Evolutionary conservation across 2,113 vertebrate species (phyloP).

Genomic region (Oceanites oceanicus): DNA sequence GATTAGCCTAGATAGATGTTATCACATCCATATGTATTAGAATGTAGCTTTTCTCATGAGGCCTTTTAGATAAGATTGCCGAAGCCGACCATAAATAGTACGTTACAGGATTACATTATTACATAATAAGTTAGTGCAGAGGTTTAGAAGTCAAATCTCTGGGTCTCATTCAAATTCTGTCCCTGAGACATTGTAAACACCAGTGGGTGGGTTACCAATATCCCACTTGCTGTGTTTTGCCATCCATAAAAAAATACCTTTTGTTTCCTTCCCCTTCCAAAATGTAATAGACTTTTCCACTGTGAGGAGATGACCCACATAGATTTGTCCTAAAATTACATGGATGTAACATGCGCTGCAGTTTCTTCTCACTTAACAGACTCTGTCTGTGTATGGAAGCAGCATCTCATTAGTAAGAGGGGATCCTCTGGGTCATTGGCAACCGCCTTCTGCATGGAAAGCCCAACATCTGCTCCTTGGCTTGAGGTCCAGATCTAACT

Average conservation of each 20-base stretch:
- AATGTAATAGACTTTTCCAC: neutral
- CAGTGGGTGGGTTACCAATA: neutral
- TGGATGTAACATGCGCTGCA: neutral
- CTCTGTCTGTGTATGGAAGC: neutral
- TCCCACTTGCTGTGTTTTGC: neutral
- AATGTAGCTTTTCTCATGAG: neutral
- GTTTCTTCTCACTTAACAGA: neutral
- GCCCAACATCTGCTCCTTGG: constrained; percentile 8
- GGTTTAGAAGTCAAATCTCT: neutral
- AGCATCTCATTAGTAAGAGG: neutral
- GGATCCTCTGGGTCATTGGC: neutral
- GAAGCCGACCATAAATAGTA: neutral
- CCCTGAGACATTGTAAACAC: neutral
- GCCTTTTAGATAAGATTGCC: neutral
- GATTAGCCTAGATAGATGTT: neutral
- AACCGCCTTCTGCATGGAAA: neutral
- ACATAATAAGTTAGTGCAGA: neutral
- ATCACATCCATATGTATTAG: neutral
- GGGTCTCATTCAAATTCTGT: neutral
- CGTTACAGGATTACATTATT: neutral
- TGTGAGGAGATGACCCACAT: neutral
- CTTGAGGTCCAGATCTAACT: neutral
- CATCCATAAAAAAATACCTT: neutral
- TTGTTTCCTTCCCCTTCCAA: neutral
- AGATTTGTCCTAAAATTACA: neutral